Evolutionary conservation across 2,888 invertebrate species (phyloP).

Genomic region (Ernsta delagoae): DNA sequence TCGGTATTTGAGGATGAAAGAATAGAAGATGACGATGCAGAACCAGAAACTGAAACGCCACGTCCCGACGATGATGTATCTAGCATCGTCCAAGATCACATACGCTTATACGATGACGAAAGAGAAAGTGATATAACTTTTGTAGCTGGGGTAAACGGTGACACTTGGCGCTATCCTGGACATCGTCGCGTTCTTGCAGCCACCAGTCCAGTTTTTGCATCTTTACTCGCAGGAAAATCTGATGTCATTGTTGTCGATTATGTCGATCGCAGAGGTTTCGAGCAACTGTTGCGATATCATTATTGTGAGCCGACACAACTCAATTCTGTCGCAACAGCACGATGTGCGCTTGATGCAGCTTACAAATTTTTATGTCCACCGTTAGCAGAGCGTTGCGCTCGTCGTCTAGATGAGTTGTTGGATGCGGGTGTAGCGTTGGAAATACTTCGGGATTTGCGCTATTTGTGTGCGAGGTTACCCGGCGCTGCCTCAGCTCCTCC

Average conservation of each 20-base stretch:
- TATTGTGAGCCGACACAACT: slow-evolving; percentile 87
- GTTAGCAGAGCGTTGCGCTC: slow-evolving; percentile 72
- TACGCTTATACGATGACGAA: slow-evolving; percentile 79
- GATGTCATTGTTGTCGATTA: slow-evolving; percentile 83
- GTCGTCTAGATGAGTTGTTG: slow-evolving; percentile 85
- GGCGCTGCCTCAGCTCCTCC: slow-evolving; percentile 81
- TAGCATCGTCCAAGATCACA: slow-evolving; percentile 54
- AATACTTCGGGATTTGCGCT: slow-evolving; percentile 85
- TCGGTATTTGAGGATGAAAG: slow-evolving; percentile 43
- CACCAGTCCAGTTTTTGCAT: slow-evolving; percentile 87
- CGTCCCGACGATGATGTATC: slow-evolving; percentile 29
- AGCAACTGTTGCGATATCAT: slow-evolving; percentile 87
- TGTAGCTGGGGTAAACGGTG: slow-evolving; percentile 86
- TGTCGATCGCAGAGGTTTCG: slow-evolving; percentile 88
- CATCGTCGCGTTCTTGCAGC: slow-evolving; percentile 86
- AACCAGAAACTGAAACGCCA: slow-evolving; percentile 14
- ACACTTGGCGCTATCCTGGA: slow-evolving; percentile 88
- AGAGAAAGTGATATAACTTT: slow-evolving; percentile 86
- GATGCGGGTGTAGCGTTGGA: slow-evolving; percentile 87
- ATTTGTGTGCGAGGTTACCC: slow-evolving; percentile 72
- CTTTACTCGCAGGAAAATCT: slow-evolving; percentile 77
- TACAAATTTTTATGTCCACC: slow-evolving; percentile 90
- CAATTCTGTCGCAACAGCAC: slow-evolving; percentile 86
- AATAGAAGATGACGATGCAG: slow-evolving; percentile 45
- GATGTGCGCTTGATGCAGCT: slow-evolving; percentile 89